Conservation (phyloP, 2,888 invertebrate species). For the Pachliopta kotzebuea region DNA sequence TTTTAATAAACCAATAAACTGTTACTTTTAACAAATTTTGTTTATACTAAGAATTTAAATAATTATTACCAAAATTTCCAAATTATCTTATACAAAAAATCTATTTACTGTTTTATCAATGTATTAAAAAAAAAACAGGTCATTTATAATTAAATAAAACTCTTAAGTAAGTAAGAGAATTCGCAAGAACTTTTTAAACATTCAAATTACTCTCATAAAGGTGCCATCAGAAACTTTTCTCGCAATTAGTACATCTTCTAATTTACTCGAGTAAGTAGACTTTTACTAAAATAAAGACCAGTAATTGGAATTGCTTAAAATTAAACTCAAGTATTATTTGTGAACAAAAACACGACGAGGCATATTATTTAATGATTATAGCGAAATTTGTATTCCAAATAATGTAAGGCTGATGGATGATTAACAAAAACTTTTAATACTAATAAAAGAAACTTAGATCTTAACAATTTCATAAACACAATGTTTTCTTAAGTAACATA, state of each 20-base stretch:
- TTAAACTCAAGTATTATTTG: background rate
- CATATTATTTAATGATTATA: background rate
- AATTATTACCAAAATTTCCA: too few species aligned
- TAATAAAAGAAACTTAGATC: too few species aligned
- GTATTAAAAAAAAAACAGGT: background rate
- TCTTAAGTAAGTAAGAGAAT: too few species aligned
- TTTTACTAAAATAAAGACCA: constrained; percentile 12
- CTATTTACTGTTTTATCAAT: too few species aligned
- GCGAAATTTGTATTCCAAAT: background rate
- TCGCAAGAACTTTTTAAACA: background rate
- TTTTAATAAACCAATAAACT: too few species aligned
- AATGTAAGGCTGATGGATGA: background rate
- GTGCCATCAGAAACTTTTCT: constrained; percentile 21
- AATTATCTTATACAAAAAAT: too few species aligned
- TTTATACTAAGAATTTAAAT: too few species aligned
- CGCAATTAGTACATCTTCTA: constrained; percentile 21
- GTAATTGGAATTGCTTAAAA: constrained; percentile 14
- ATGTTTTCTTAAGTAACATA: too few species aligned
- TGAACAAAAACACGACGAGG: background rate
- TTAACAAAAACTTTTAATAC: too few species aligned
- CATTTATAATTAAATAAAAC: too few species aligned
- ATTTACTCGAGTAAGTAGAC: constrained; percentile 21
- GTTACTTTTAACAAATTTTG: too few species aligned
- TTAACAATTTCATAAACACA: too few species aligned
- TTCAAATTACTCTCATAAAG: constrained; percentile 13